These are phyloP conservation scores for Semicossyphus pulcher DNA, from an alignment of 2,113 vertebrate genomes.

Conservation along the genomic window DNA sequence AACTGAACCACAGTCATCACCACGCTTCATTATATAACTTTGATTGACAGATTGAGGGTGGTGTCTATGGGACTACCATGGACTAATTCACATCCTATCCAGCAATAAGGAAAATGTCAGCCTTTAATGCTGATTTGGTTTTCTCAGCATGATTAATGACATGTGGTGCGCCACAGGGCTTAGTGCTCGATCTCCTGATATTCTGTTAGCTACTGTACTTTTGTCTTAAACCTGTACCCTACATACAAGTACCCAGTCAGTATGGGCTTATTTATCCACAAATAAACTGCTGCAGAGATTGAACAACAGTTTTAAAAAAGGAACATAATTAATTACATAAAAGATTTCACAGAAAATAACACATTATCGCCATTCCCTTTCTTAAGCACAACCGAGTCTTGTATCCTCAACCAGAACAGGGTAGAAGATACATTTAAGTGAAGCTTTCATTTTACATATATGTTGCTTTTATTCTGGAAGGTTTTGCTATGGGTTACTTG, in stretches of 20 bases:
- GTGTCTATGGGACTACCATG: neutral
- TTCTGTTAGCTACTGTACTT: neutral
- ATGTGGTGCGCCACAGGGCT: neutral
- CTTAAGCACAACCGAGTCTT: no score
- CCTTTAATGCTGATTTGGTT: neutral
- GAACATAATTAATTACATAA: no score
- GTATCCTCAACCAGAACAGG: no score
- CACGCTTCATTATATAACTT: neutral
- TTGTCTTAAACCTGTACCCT: no score
- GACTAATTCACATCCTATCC: neutral
- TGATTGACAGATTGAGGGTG: slow-evolving; percentile 15
- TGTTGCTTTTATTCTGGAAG: neutral
- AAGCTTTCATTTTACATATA: neutral
- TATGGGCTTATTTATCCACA: neutral
- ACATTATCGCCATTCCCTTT: no score
- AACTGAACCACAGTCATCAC: neutral
- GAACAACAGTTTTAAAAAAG: neutral
- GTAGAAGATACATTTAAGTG: no score
- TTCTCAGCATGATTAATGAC: neutral
- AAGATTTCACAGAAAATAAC: no score
- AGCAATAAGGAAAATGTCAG: neutral
- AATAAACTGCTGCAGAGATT: neutral
- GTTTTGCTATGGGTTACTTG: neutral
- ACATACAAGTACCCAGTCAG: neutral
- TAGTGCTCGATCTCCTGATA: neutral